These are phyloP conservation scores for Liolophura sinensis DNA, from an alignment of 1,140 invertebrate genomes.

Conservation along the genomic window DNA sequence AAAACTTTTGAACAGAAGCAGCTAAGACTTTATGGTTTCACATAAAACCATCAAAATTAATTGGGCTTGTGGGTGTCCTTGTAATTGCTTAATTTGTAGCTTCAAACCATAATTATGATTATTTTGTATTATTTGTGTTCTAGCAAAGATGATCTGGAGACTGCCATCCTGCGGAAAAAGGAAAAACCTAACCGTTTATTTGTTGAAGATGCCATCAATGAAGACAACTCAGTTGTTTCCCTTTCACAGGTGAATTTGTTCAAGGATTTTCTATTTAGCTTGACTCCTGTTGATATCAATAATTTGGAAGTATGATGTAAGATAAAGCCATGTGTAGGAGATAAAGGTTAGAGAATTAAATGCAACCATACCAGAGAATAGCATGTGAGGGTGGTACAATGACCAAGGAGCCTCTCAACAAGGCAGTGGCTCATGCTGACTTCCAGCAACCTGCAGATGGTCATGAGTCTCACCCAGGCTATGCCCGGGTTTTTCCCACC, in stretches of 20 bases:
- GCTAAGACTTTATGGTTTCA: too few species aligned
- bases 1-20: too few species aligned
- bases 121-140: constrained; percentile 1
- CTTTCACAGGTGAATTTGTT: constrained; percentile 77
- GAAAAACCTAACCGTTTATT: constrained; percentile 96
- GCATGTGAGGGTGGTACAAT: too few species aligned
- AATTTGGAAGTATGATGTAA: not conserved
- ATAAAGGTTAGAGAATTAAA: too few species aligned
- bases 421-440: too few species aligned
- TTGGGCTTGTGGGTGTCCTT: not conserved
- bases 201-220: constrained; percentile 96
- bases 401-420: too few species aligned
- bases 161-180: constrained; percentile 96
- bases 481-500: too few species aligned
- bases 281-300: not conserved
- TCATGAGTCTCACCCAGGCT: too few species aligned
- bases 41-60: not conserved
- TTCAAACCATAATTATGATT: too few species aligned
- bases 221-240: constrained; percentile 97
- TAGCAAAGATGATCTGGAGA: constrained; percentile 86
- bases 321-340: not conserved
- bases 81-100: too few species aligned
- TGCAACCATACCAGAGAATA: too few species aligned
- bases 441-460: too few species aligned
- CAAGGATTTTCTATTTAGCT: not conserved